Conservation (phyloP, 2,888 invertebrate genomes). For the Hydroisotoma schaefferi region DNA sequence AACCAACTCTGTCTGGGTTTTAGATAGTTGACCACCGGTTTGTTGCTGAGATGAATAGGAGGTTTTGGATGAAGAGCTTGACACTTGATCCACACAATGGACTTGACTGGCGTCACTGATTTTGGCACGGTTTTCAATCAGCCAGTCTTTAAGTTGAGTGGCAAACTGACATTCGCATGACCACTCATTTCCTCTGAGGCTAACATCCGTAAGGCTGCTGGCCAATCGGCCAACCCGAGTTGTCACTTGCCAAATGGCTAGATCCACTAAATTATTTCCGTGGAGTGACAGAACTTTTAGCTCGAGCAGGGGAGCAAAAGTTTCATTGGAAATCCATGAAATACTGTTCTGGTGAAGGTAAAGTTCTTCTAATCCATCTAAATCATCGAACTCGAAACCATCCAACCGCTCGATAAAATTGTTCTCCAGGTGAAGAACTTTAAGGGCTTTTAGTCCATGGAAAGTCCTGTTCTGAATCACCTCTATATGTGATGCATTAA, state of each 20-base stretch:
- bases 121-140: slow-evolving; percentile 62
- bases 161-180: slow-evolving; percentile 78
- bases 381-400: slow-evolving; percentile 76
- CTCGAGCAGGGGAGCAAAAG: slow-evolving; percentile 65
- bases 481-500: slow-evolving; percentile 75
- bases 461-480: slow-evolving; percentile 76
- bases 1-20: slow-evolving; percentile 36
- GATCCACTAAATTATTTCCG: slow-evolving; percentile 66
- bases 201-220: slow-evolving; percentile 61
- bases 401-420: slow-evolving; percentile 67
- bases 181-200: slow-evolving; percentile 64
- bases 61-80: slow-evolving; percentile 49
- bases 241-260: slow-evolving; percentile 70
- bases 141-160: slow-evolving; percentile 72
- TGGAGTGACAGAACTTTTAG: slow-evolving; percentile 66
- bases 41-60: slow-evolving; percentile 64
- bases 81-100: slow-evolving; percentile 60
- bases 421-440: slow-evolving; percentile 70
- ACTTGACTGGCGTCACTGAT: slow-evolving; percentile 64
- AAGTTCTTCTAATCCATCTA: slow-evolving; percentile 68
- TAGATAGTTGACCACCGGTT: slow-evolving; percentile 47
- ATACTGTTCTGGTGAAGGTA: slow-evolving; percentile 73
- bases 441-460: slow-evolving; percentile 74
- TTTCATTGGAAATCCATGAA: slow-evolving; percentile 65
- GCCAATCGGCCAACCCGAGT: slow-evolving; percentile 60